These are phyloP conservation scores for Cygnus buccinator DNA, from an alignment of 2,113 vertebrate species.

Conservation along the genomic window DNA sequence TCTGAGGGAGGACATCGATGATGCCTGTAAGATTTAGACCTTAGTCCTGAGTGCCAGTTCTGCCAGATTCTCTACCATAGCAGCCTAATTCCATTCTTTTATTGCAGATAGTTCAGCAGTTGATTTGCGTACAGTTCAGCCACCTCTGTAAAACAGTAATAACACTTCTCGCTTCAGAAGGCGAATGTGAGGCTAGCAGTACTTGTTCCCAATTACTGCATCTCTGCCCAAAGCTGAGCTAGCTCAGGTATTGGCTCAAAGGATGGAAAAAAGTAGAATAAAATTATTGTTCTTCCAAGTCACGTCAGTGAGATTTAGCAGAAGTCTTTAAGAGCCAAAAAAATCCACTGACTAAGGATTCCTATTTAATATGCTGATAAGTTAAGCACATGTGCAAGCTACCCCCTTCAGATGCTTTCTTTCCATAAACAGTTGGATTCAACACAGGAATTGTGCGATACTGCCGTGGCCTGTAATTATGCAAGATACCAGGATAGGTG, in stretches of 20 bases:
- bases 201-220: no score
- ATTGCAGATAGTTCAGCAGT: background rate
- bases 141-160: background rate
- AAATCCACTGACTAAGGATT: background rate
- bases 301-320: background rate
- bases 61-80: background rate
- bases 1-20: accelerated
- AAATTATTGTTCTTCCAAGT: background rate
- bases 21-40: accelerated
- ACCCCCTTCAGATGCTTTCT: background rate
- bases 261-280: background rate
- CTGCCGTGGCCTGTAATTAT: background rate
- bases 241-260: background rate
- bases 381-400: background rate
- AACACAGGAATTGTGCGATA: background rate
- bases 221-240: background rate
- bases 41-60: background rate
- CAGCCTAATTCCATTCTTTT: background rate
- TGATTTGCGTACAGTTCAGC: no score
- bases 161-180: background rate
- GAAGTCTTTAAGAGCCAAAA: background rate
- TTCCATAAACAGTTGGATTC: background rate
- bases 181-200: background rate
- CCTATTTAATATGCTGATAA: background rate
- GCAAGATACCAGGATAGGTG: background rate